Percentiles rank a stretch among this genome's conserved stretches.
phyloP scores from a whole-genome alignment of 2,888 invertebrate genomes.

The Cheilosia vulpina region DNA sequence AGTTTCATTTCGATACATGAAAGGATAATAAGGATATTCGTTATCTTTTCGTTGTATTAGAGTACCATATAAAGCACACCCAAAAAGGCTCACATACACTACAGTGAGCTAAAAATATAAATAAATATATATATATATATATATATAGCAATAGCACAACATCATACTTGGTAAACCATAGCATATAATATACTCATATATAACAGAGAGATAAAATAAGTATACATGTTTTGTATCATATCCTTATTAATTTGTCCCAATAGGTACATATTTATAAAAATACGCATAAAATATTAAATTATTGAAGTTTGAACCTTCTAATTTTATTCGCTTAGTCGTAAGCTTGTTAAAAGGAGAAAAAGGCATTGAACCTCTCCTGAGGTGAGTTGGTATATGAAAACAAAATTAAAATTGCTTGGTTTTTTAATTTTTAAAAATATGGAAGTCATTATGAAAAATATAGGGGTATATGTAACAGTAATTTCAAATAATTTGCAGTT shows the following conservation, averaged over 20 bases:
- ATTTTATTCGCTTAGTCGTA: not conserved
- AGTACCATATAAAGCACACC: constrained; percentile 38
- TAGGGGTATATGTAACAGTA: not conserved
- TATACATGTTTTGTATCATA: too few species aligned
- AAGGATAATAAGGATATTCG: constrained; percentile 60
- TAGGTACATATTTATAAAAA: too few species aligned
- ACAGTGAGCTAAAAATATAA: constrained; percentile 46
- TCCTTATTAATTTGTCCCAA: too few species aligned
- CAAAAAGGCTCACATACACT: constrained; percentile 31
- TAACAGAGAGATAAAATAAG: too few species aligned
- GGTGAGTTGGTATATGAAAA: not conserved
- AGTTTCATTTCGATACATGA: constrained; percentile 41
- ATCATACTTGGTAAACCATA: not conserved
- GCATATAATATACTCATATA: not conserved
- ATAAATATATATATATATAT: constrained; percentile 8
- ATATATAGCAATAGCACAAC: not conserved
- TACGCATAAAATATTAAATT: too few species aligned
- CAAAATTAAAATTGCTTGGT: too few species aligned
- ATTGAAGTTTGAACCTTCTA: too few species aligned
- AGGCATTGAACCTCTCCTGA: not conserved
- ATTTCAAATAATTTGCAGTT: constrained; percentile 50
- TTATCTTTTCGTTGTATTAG: constrained; percentile 15
- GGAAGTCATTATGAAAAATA: not conserved
- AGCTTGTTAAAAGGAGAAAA: not conserved
- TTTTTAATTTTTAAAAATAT: constrained; percentile 1